phyloP scores from a whole-genome alignment of 2,888 invertebrate genomes.

The Norana najaformis region DNA sequence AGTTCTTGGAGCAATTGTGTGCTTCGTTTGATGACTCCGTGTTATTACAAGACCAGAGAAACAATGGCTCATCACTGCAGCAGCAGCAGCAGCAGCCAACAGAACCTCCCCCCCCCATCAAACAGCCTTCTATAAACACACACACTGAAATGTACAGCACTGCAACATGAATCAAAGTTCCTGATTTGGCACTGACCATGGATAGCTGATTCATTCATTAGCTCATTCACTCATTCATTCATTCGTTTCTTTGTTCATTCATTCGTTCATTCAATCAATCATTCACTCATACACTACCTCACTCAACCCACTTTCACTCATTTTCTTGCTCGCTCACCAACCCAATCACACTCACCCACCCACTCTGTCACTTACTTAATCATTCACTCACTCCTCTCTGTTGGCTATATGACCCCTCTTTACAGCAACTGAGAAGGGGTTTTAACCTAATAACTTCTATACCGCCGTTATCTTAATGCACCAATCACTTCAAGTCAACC shows the following conservation, averaged over 20 bases:
- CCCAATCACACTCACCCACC: neutral
- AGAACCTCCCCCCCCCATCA: neutral
- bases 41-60: neutral
- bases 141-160: neutral
- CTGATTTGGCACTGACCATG: neutral
- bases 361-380: neutral
- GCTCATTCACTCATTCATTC: neutral
- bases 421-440: neutral
- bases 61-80: neutral
- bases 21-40: neutral
- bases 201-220: neutral
- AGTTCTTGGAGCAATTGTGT: neutral
- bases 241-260: neutral
- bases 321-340: neutral
- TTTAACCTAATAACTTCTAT: neutral
- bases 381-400: neutral
- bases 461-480: no score
- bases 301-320: no score
- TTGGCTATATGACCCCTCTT: neutral
- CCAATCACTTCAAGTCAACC: neutral
- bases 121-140: no score
- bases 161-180: neutral
- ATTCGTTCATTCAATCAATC: no score
- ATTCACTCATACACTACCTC: no score
- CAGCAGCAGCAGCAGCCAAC: neutral